These are phyloP conservation scores for Falco novaeseelandiae DNA, from an alignment of 2,797 vertebrate species.

Conservation along the genomic window DNA sequence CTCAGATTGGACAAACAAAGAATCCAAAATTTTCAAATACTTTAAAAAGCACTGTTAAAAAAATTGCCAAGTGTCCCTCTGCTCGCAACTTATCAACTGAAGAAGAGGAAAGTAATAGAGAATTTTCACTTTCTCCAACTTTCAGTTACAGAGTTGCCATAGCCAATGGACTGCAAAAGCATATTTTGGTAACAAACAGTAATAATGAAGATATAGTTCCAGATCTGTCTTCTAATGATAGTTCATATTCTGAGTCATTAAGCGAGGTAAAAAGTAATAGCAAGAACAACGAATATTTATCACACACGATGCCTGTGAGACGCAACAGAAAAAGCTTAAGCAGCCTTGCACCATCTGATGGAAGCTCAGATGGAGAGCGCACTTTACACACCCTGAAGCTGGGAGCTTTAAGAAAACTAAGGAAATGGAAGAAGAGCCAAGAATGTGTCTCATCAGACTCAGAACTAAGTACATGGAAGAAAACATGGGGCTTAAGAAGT, in stretches of 20 bases:
- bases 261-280: slow-evolving; percentile 85
- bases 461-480: slow-evolving; percentile 93
- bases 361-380: slow-evolving; percentile 95
- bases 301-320: slow-evolving; percentile 93
- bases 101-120: slow-evolving; percentile 85
- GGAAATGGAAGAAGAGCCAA: slow-evolving; percentile 99
- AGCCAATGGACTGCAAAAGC: slow-evolving; percentile 93
- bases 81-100: slow-evolving; percentile 90
- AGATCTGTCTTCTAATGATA: slow-evolving; percentile 89
- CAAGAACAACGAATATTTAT: slow-evolving; percentile 84
- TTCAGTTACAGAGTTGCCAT: slow-evolving; percentile 98
- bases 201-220: slow-evolving; percentile 87
- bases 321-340: slow-evolving; percentile 95
- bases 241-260: slow-evolving; percentile 88
- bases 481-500: slow-evolving; percentile 94
- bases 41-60: slow-evolving; percentile 94
- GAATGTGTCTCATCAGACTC: slow-evolving; percentile 98
- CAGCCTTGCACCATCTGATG: slow-evolving; percentile 95
- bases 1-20: slow-evolving; percentile 82
- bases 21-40: slow-evolving; percentile 89
- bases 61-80: slow-evolving; percentile 92
- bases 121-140: slow-evolving; percentile 95
- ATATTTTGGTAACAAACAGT: slow-evolving; percentile 77
- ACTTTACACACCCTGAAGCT: slow-evolving; percentile 91
- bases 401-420: slow-evolving; percentile 91